These are phyloP conservation scores for Eutrigla gurnardus DNA, from an alignment of 2,797 vertebrate species.

Conservation along the genomic window DNA sequence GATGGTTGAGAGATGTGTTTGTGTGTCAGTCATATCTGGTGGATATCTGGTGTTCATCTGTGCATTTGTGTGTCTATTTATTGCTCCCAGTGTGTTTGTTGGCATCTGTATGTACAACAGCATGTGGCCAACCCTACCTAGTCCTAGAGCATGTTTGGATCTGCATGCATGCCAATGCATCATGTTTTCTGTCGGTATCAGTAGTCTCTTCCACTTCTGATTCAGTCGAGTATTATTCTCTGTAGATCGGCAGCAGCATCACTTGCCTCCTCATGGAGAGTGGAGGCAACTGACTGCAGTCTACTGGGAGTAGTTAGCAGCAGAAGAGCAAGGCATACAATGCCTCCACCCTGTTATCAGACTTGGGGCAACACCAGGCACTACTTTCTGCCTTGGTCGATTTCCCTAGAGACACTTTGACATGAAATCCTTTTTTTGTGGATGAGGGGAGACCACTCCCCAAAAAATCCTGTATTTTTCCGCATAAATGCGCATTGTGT, in stretches of 20 bases:
- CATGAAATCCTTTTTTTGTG: conserved; percentile 62
- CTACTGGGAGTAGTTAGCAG: conserved; percentile 70
- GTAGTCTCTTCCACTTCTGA: conserved; percentile 25
- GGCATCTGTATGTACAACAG: conserved; percentile 20
- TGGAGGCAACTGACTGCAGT: conserved; percentile 55
- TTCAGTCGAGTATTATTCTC: conserved; percentile 48
- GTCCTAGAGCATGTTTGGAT: conserved; percentile 17
- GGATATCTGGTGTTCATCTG: conserved; percentile 37
- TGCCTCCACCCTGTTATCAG: conserved; percentile 60
- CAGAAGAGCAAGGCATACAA: conserved; percentile 53
- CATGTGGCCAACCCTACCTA: conserved; percentile 12
- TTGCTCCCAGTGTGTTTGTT: conserved; percentile 40
- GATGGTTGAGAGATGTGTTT: conserved; percentile 50
- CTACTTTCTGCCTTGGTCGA: conserved; percentile 60
- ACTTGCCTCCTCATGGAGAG: conserved; percentile 52
- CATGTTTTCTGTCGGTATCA: conserved; percentile 31
- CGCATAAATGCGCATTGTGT: conserved; percentile 55
- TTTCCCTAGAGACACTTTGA: conserved; percentile 61
- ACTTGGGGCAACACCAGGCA: conserved; percentile 62
- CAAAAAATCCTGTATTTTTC: conserved; percentile 59
- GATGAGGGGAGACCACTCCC: conserved; percentile 52
- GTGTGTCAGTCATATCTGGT: conserved; percentile 60
- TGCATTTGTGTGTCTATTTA: conserved; percentile 41
- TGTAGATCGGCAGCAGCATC: conserved; percentile 58
- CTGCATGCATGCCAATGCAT: not conserved